Base-by-base conservation (phyloP, 2,113 vertebrate genomes). In the Pomatostomus ruficeps region DNA sequence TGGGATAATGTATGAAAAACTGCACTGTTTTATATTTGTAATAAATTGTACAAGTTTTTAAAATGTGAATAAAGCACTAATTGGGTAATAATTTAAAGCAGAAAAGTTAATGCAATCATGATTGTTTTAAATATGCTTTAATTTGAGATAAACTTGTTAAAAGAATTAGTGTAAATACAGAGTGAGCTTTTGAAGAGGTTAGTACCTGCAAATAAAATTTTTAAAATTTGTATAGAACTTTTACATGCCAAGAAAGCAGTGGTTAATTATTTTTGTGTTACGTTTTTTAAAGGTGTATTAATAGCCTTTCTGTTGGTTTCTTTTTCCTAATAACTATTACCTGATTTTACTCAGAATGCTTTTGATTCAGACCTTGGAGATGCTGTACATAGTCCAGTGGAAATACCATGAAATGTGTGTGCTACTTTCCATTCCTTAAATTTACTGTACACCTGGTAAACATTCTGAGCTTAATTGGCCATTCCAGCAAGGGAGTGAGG, bases 41-140 rank as follows among this genome's bases (percentile, higher is more conserved):
- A 98, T 97, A 98, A 98, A 98, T 97, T 92, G 90, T 97, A 96
- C 88, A 93, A 97, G 94, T 98, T 98, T 98, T 97, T 92, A 97
- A 98, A 97, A 97, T 98, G 97, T 98, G 96, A 98, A 96, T 97
- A 98, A 97, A 97, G 97, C 96, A 97, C 97, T 97, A 98, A 97
- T 97, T 98, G 96, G 96, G 93, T 98, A 96, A 96, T 98, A 97
- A 97, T 97, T 98, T 97, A 97, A 98, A 97, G 92, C 95, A 97
- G 96, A 97, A 95, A 95, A 97, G 95, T 97, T 94, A 95, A 94
- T 98, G 88, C 94, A 92, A 95, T 93, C 84, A 95, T 97, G 97
- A 94, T 97, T 98, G 95, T 95, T 97, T 96, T 92, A 95, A 90
- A 95, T 96, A 96, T 97, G 96, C 94, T 97, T 95, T 97, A 86